Percentiles rank a stretch among this genome's conserved stretches.
Evolutionary conservation across 2,113 vertebrate genomes (phyloP).

Genomic region (Illadopsis cleaveri): DNA sequence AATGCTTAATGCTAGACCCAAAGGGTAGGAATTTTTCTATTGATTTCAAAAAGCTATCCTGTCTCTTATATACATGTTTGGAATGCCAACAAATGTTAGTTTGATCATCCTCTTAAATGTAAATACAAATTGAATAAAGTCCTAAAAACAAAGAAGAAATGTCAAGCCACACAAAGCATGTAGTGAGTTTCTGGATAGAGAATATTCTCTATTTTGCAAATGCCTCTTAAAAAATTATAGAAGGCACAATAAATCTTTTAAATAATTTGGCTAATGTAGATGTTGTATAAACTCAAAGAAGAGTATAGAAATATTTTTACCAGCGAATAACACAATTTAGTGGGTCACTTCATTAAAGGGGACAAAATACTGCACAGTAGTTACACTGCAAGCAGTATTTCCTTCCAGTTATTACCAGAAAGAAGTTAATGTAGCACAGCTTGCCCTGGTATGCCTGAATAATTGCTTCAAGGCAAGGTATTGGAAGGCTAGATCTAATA

Average conservation of each 20-base stretch:
- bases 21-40: neutral
- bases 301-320: neutral
- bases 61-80: neutral
- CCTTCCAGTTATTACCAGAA: neutral
- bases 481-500: constrained; percentile 42
- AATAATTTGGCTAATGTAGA: neutral
- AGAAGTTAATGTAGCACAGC: constrained; percentile 7
- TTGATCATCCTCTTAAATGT: neutral
- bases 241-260: neutral
- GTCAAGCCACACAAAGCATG: neutral
- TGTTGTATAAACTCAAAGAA: neutral
- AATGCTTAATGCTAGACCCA: neutral
- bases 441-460: constrained; percentile 34
- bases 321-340: neutral
- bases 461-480: constrained; percentile 54
- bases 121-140: neutral
- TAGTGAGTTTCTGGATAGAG: neutral
- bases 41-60: neutral
- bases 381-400: neutral
- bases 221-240: neutral
- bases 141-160: neutral
- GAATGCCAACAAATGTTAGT: neutral
- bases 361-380: neutral
- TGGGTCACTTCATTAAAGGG: neutral
- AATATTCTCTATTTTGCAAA: neutral